A percentile compares a stretch with the other conserved stretches of the same genome.
Conservation (phyloP, 2,113 vertebrate genomes). For the Nannospalax galili region DNA sequence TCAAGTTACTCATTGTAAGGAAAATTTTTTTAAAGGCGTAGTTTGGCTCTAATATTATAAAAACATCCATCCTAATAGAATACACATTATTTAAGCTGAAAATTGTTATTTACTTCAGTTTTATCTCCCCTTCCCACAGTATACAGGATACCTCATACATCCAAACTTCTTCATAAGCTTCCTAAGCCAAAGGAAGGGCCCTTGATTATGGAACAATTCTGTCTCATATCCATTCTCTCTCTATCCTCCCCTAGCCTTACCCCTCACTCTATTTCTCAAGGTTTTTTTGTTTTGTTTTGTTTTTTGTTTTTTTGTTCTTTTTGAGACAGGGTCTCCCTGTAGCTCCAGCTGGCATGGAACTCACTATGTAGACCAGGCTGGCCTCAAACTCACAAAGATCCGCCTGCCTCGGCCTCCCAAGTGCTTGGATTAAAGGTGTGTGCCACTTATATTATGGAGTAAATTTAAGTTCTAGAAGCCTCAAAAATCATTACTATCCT, state of each 20-base stretch:
- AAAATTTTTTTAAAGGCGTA: constrained; percentile 2
- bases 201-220: not conserved
- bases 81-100: constrained; percentile 6
- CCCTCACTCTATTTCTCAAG: not conserved
- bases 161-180: constrained; percentile 47
- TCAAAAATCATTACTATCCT: not conserved
- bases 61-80: not conserved
- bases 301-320: too few relatives aligned
- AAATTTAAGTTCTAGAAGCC: constrained; percentile 4
- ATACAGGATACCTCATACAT: not conserved
- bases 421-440: too few relatives aligned
- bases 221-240: not conserved
- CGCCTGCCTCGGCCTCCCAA: too few relatives aligned
- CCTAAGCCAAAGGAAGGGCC: constrained; percentile 18
- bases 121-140: not conserved
- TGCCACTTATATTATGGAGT: not conserved
- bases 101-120: constrained; percentile 24
- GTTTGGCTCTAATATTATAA: constrained; percentile 14
- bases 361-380: too few relatives aligned
- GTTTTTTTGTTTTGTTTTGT: too few relatives aligned
- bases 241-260: too few relatives aligned
- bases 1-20: constrained; percentile 16
- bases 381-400: too few relatives aligned
- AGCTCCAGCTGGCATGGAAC: too few relatives aligned
- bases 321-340: too few relatives aligned